Evolutionary conservation across 2,888 invertebrate genomes (phyloP).

Genomic region (Lottia scabra): DNA sequence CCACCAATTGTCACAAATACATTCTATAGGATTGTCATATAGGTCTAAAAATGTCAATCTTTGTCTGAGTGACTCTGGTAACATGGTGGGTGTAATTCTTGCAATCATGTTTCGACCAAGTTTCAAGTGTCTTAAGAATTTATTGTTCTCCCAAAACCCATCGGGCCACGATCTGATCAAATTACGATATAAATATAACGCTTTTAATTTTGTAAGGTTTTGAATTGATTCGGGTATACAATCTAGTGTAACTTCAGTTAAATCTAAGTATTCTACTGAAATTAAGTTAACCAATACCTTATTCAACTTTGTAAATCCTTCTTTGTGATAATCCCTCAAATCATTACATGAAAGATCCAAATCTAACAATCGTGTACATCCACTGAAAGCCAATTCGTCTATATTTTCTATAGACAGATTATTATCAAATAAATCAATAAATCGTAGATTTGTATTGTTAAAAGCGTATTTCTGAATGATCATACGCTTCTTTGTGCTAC

Average conservation of each 20-base stretch:
- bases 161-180: neutral
- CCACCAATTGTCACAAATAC: constrained; percentile 72
- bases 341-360: neutral
- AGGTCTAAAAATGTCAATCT: constrained; percentile 70
- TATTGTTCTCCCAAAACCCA: neutral
- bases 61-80: neutral
- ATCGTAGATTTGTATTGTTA: neutral
- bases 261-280: too few relatives aligned
- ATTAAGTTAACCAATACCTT: too few relatives aligned
- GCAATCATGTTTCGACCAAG: neutral
- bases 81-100: neutral
- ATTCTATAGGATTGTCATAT: constrained; percentile 75
- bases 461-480: constrained; percentile 1
- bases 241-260: neutral
- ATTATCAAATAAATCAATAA: neutral
- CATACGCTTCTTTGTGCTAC: neutral
- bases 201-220: neutral
- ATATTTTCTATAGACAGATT: neutral
- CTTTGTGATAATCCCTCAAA: neutral
- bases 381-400: neutral
- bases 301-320: too few relatives aligned
- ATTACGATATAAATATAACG: neutral
- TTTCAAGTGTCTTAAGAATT: neutral
- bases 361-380: neutral
- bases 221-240: neutral